Evolutionary conservation across 2,797 vertebrate genomes (phyloP).

Genomic region (Florisuga fusca): DNA sequence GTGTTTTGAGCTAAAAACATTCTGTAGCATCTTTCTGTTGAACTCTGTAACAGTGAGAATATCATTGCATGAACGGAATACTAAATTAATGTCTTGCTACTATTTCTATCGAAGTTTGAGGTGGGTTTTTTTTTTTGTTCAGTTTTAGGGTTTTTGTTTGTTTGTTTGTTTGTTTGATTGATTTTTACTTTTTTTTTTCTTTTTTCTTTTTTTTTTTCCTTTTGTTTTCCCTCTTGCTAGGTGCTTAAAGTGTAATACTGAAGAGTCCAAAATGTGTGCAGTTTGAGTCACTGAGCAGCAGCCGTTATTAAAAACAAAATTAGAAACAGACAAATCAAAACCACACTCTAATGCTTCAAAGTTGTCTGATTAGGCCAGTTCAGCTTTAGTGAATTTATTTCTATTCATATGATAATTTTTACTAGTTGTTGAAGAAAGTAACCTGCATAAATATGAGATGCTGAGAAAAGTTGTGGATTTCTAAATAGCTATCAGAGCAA

Average conservation of each 20-base stretch:
- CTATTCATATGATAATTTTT: neutral
- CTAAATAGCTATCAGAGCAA: neutral
- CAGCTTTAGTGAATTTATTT: neutral
- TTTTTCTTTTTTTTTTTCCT: neutral
- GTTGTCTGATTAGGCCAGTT: neutral
- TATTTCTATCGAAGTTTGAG: neutral
- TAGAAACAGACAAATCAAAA: neutral
- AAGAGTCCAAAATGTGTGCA: neutral
- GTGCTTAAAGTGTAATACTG: neutral
- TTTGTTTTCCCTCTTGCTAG: neutral
- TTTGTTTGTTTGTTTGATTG: no score
- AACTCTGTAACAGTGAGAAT: neutral
- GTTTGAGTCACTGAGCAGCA: neutral
- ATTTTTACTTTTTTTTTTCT: neutral
- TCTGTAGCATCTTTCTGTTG: constrained; percentile 7
- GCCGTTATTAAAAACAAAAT: neutral
- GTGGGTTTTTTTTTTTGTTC: no score
- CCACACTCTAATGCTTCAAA: neutral
- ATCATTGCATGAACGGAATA: neutral
- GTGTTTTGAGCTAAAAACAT: constrained; percentile 21
- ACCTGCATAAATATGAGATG: neutral
- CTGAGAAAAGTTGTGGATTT: neutral
- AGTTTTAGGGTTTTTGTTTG: neutral
- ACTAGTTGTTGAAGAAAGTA: neutral
- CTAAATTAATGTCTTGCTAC: neutral